A percentile compares a stretch with the other conserved stretches of the same genome.
phyloP scores from a whole-genome alignment of 1,140 invertebrate genomes.

The Trichonephila inaurata region DNA sequence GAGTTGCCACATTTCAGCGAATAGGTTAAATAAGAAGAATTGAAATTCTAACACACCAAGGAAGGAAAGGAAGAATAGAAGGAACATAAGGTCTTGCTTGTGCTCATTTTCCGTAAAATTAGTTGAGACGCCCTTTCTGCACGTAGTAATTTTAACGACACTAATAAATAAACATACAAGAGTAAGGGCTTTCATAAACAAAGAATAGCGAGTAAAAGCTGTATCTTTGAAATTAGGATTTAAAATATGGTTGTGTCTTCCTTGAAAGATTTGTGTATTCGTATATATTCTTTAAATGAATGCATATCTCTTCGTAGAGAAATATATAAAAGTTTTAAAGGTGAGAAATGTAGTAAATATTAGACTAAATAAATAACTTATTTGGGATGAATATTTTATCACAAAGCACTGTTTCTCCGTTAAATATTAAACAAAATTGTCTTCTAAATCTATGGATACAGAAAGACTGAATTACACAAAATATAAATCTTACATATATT shows the following conservation, averaged over 20 bases:
- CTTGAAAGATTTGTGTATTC: not conserved
- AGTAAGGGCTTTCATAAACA: not conserved
- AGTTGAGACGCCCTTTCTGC: not conserved
- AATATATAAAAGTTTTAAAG: not conserved
- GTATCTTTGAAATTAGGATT: not conserved
- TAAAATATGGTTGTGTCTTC: not conserved
- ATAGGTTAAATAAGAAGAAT: conserved; percentile 4
- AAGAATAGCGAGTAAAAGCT: not conserved
- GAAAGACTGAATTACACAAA: no score
- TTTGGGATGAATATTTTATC: not conserved
- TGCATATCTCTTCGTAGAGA: not conserved
- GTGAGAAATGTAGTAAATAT: not conserved
- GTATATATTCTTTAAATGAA: not conserved
- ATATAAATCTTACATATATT: no score
- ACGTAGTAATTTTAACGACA: not conserved
- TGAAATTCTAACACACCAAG: not conserved
- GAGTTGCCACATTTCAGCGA: not conserved
- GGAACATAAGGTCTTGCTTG: not conserved
- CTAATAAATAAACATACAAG: not conserved
- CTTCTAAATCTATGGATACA: no score
- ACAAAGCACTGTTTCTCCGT: not conserved
- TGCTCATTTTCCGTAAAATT: not conserved
- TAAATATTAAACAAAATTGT: no score
- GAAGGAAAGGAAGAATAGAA: not conserved
- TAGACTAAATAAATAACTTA: not conserved